phyloP scores from a whole-genome alignment of 2,888 invertebrate species.

The Metopia argyrocephala region DNA sequence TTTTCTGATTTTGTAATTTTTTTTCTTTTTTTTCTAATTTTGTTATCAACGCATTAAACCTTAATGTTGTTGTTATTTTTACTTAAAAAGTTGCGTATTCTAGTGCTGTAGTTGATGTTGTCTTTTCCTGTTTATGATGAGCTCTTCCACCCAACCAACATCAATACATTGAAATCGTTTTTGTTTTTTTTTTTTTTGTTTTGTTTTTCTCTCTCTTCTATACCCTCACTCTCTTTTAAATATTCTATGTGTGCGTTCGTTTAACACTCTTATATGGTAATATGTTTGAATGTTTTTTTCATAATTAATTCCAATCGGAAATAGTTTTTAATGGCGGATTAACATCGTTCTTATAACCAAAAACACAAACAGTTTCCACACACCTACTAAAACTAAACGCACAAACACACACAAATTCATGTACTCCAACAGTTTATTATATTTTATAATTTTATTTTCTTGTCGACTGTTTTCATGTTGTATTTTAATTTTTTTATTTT shows the following conservation, averaged over 20 bases:
- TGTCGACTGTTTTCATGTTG: background rate
- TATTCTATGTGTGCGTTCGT: constrained; percentile 32
- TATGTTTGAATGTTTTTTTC: constrained; percentile 15
- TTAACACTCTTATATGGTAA: constrained; percentile 3
- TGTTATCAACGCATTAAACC: background rate
- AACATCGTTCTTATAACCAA: constrained; percentile 40
- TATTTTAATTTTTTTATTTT: constrained; percentile 23
- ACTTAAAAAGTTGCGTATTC: background rate
- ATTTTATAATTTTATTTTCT: constrained; percentile 16
- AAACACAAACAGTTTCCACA: constrained; percentile 16
- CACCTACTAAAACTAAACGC: background rate
- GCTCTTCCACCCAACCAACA: constrained; percentile 61
- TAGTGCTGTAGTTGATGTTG: constrained; percentile 25
- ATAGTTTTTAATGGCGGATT: constrained; percentile 66
- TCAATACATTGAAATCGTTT: constrained; percentile 28
- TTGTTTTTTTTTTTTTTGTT: constrained; percentile 17
- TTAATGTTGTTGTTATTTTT: background rate
- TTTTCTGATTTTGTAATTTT: background rate
- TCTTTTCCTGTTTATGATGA: constrained; percentile 52
- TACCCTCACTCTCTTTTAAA: background rate
- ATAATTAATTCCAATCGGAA: constrained; percentile 69
- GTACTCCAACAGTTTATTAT: background rate
- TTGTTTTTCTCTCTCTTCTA: constrained; percentile 19
- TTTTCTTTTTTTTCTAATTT: background rate
- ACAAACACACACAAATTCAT: too few species aligned